phyloP scores from a whole-genome alignment of 2,113 vertebrate genomes.

The Solea solea region DNA sequence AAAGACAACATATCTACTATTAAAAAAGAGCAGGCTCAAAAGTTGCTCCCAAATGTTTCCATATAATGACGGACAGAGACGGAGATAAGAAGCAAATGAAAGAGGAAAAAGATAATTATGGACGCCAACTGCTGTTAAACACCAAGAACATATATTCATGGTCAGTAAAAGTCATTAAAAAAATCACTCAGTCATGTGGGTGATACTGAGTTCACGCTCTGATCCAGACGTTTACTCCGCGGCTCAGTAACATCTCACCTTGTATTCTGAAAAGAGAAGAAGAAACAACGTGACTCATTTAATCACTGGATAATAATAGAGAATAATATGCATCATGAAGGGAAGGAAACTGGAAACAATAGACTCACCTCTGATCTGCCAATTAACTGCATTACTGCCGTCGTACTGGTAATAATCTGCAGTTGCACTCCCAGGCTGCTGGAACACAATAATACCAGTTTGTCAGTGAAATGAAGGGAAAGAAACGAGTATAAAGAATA shows the following conservation, averaged over 20 bases:
- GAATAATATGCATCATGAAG: background rate
- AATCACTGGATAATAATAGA: background rate
- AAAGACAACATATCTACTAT: too few relatives aligned
- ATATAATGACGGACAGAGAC: too few relatives aligned
- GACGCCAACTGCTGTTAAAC: too few relatives aligned
- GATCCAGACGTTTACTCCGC: slow-evolving; percentile 31
- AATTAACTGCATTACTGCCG: slow-evolving; percentile 92
- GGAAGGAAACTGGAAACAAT: slow-evolving; percentile 1
- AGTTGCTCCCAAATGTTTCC: too few relatives aligned
- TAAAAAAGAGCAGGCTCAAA: too few relatives aligned
- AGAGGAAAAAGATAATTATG: too few relatives aligned
- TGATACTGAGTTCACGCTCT: too few relatives aligned
- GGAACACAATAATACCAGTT: slow-evolving; percentile 30
- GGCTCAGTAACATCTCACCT: slow-evolving; percentile 83
- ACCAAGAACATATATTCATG: too few relatives aligned
- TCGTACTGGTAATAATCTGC: slow-evolving; percentile 93
- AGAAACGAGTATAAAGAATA: background rate
- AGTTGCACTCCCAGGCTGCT: slow-evolving; percentile 79
- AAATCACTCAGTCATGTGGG: too few relatives aligned
- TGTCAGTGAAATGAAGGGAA: background rate
- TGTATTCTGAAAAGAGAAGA: slow-evolving; percentile 87
- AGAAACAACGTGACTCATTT: background rate
- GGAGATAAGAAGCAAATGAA: too few relatives aligned
- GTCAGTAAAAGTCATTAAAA: too few relatives aligned
- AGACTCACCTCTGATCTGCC: slow-evolving; percentile 92